Evolutionary conservation across 2,113 vertebrate species (phyloP), one percentile per base, ranked within the genome.

Genomic region (Nycticebus coucang): DNA sequence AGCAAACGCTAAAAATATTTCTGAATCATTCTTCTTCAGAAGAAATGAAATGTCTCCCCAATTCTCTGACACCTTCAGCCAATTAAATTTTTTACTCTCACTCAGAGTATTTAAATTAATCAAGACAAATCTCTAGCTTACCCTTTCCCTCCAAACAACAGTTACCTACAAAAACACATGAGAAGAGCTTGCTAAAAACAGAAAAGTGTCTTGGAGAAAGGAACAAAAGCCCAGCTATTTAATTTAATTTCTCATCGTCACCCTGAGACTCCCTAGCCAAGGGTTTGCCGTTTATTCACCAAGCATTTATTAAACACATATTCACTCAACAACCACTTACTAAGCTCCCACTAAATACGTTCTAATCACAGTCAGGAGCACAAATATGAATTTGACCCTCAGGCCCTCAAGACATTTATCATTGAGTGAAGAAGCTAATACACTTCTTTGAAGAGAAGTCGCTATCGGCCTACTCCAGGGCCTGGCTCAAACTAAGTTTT

Each of bases 101-200:
- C 68, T 90, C 94, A 93, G 69, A 87, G 26, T 55, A 91, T 91
- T 97, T 87, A 96, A 89, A 59, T 92, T 85, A 96, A 97, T 97
- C 62, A 91, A 87, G 37, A 85, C 93, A 94, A 95, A 90, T 93
- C 33, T 53, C 33, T 33, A 79, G 37, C 74, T 93, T 91, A 92
- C 19, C 37, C 55, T 96, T 92, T 96, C 21, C 64, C 50, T 87
- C 59, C 41, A 81, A 92, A 82, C 17, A 66, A 15, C 28, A 74
- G 35, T 91, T 94, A 91, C 94, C 41, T 93, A 94, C 21, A 22
- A 64, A 89, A 84, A 96, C 89, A 18, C 93, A 87, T 68, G 19
- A 94, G 26, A 33, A 21, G 18, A 91, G 50, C 19, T 68, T 91
- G 50, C 74, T 59, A 35, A 80, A 81, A 53, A 81, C 26, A 57